Conservation (phyloP, 2,113 vertebrate species). For the Gnathonemus echidnorhynchus region DNA sequence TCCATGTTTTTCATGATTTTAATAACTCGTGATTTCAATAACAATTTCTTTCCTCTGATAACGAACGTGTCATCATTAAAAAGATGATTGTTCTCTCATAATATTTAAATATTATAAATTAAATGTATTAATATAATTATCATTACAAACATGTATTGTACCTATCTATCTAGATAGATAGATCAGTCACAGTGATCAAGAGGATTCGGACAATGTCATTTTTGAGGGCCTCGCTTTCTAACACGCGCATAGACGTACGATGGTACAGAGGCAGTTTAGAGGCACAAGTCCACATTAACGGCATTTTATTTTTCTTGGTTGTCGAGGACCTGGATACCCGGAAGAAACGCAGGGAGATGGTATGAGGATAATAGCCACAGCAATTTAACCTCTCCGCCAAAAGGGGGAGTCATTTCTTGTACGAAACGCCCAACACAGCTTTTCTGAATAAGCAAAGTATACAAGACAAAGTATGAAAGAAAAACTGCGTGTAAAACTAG, state of each 20-base stretch:
- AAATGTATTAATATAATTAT: not conserved
- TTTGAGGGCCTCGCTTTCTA: not conserved
- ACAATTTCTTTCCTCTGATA: not conserved
- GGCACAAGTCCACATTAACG: not conserved
- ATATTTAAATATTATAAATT: not conserved
- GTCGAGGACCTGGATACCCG: not conserved
- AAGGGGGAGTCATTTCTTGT: conserved; percentile 7
- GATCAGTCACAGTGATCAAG: not conserved
- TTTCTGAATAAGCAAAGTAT: not conserved
- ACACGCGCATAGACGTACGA: not conserved
- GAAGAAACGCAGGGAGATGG: not conserved
- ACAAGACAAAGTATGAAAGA: not conserved
- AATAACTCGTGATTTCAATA: too few relatives aligned
- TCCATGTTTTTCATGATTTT: not conserved
- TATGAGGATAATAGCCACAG: not conserved
- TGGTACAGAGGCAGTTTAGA: not conserved
- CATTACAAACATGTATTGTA: not conserved
- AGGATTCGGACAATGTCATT: not conserved
- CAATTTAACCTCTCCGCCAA: not conserved
- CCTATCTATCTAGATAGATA: not conserved
- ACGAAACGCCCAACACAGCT: not conserved
- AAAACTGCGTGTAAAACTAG: not conserved
- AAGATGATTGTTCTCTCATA: not conserved
- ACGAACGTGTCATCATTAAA: not conserved
- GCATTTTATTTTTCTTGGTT: not conserved